phyloP scores from a whole-genome alignment of 1,140 invertebrate genomes.

The Olivierus martensii region DNA sequence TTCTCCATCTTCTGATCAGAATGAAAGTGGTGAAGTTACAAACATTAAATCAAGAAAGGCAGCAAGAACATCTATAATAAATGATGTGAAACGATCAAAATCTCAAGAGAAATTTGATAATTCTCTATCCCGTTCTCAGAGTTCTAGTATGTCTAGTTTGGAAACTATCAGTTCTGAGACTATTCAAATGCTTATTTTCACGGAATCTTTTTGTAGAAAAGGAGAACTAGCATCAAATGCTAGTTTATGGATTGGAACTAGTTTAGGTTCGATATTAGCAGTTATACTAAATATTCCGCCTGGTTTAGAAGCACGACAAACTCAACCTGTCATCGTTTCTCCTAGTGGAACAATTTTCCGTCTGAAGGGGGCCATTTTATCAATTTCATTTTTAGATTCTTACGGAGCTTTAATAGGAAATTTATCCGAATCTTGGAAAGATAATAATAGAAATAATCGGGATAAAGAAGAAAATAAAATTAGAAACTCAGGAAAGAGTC shows the following conservation, averaged over 20 bases:
- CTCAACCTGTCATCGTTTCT: slow-evolving; percentile 77
- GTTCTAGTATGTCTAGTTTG: slow-evolving; percentile 91
- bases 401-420: slow-evolving; percentile 73
- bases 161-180: slow-evolving; percentile 93
- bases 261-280: slow-evolving; percentile 83
- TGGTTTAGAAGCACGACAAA: slow-evolving; percentile 53
- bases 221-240: slow-evolving; percentile 55
- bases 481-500: slow-evolving; percentile 15
- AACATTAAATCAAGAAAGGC: too few relatives aligned
- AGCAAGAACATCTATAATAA: slow-evolving; percentile 23
- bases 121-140: slow-evolving; percentile 86
- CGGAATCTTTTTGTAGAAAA: slow-evolving; percentile 88
- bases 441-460: background rate
- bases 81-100: slow-evolving; percentile 31
- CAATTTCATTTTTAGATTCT: slow-evolving; percentile 89
- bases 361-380: slow-evolving; percentile 81
- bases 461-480: too few relatives aligned
- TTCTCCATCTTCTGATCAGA: slow-evolving; percentile 79
- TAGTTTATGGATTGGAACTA: slow-evolving; percentile 91
- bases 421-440: slow-evolving; percentile 68
- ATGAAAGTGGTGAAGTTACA: too few relatives aligned
- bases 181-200: slow-evolving; percentile 88
- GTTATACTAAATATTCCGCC: slow-evolving; percentile 75
- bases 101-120: slow-evolving; percentile 74
- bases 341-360: slow-evolving; percentile 88